Conservation (phyloP, 1,140 invertebrate species). For the Drosophila micromelanica region DNA sequence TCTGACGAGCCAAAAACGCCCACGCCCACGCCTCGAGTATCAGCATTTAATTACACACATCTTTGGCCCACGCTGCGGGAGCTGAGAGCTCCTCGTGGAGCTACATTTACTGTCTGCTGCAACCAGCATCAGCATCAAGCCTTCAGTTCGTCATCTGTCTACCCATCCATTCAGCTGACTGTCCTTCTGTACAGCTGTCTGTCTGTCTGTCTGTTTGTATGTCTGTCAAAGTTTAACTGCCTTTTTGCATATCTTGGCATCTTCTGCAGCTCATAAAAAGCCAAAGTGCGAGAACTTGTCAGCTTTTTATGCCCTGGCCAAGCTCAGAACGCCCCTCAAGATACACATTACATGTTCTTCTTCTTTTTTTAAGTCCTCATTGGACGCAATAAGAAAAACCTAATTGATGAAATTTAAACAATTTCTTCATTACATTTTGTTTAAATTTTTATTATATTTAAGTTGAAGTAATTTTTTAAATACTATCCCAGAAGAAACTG, state of each 20-base stretch:
- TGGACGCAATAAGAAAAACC: background rate
- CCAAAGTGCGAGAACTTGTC: slow-evolving; percentile 41
- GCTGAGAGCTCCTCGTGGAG: background rate
- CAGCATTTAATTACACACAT: slow-evolving; percentile 74
- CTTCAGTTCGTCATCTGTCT: slow-evolving; percentile 9
- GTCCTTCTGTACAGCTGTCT: background rate
- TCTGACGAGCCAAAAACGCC: background rate
- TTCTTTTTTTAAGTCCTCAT: background rate
- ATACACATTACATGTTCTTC: background rate
- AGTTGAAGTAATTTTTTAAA: no score
- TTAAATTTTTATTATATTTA: no score
- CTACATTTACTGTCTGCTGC: slow-evolving; percentile 16
- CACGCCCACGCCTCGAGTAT: slow-evolving; percentile 45
- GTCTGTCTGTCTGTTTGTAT: slow-evolving; percentile 2
- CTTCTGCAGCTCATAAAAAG: slow-evolving; percentile 40
- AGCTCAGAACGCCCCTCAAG: background rate
- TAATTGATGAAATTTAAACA: slow-evolving; percentile 1
- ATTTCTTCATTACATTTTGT: no score
- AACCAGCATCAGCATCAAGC: background rate
- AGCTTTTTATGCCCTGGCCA: slow-evolving; percentile 17
- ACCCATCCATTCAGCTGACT: slow-evolving; percentile 4
- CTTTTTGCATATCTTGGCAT: slow-evolving; percentile 23
- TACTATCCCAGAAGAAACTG: no score
- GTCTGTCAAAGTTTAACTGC: slow-evolving; percentile 26
- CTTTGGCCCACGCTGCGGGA: background rate